Evolutionary conservation across 2,888 invertebrate genomes (phyloP), one percentile per base, ranked within the genome.

Genomic region (Halocaridina rubra): DNA sequence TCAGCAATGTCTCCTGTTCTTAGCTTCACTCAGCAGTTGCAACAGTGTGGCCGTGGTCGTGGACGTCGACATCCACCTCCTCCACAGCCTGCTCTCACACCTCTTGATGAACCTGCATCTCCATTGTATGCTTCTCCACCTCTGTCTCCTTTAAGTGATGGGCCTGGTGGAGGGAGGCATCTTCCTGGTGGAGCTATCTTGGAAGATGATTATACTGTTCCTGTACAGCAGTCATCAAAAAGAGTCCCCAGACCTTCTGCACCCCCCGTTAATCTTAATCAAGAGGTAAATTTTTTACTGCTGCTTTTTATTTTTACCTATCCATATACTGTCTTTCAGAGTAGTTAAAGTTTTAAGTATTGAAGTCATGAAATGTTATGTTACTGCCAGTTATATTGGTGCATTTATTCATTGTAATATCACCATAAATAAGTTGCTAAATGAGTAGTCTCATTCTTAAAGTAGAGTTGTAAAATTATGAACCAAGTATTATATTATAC

Each of bases 21-120:
- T 88, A 91, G 91, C 27, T 92, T 92, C 88, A 91, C 91, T 0
- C 91, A 91, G 87, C 91, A 92, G 88, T 89, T 91, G 4, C 91
- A 92, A 87, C 91, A 91, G 89, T 91, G 91, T 88, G 88, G 88
- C 30, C 89, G 91, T 69, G 91, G 91, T 87, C 89, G 91, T 19
- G 89, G 90, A 71, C 77, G 80, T 5, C 80, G 80, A 16, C 82
- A 82, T 27, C 85, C 80, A 0, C 76, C 90, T 90, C 74, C 90
- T 90, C 33, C 90, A 90, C 78, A 91, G 90, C 87, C 89, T 90
- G 64, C 90, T 90, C 72, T 90, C 90, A 57, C 91, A 90, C 22
- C 91, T 90, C 90, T 91, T 74, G 91, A 91, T 88, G 91, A 91
- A 80, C 91, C 91, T 1, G 90, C 91, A 78, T 91, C 90, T 81